Base-by-base conservation (phyloP, 2,888 invertebrate genomes). In the Actias luna region DNA sequence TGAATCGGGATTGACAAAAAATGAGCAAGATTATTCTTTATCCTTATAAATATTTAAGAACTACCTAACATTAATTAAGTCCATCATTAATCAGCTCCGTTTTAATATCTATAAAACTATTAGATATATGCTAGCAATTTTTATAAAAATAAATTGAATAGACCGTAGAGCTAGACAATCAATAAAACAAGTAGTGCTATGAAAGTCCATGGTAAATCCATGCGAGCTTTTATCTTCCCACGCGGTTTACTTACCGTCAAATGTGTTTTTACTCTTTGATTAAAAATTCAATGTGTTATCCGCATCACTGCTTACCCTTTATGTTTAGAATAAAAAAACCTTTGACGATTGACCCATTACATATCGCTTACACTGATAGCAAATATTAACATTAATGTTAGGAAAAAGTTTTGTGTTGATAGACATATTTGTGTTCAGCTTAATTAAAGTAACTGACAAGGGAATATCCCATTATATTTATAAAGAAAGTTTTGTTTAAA, bases 221-320 rank as follows among this genome's bases (percentile, higher is more conserved):
- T 83, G 78, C 75, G 76, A 83, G 80, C 66, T 72, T 67, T 65
- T 60, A 64, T 67, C 74, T 89, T 92, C 92, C 87, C 92, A 92
- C 92, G 92, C 83, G 74, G 77, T 66, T 68, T 82, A 85, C 71
- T 64, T 67, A 73, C 79, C 91, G 83, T 84, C 86, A 87, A 91
- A 90, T 91, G 83, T 83, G 80, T 87, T 86, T 84, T 87, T 84
- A 79, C 75, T 79, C 68, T 52, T 72, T 66, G 77, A 81, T 82
- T 83, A 85, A 80, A 82, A 83, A 87, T 89, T 88, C 87, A 86
- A 86, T 89, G 87, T 81, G 77, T 86, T 76, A 74, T 75, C 82
- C 84, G 91, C 89, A 81, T 83, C 89, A 87, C 80, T 90, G 91
- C 84, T 71, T 84, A 78, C 88, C 87, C 83, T 60, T 66, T 70